A percentile compares a stretch with the other conserved stretches of the same genome.
Conservation (phyloP, 2,888 invertebrate species). For the Geotrupes spiniger region DNA sequence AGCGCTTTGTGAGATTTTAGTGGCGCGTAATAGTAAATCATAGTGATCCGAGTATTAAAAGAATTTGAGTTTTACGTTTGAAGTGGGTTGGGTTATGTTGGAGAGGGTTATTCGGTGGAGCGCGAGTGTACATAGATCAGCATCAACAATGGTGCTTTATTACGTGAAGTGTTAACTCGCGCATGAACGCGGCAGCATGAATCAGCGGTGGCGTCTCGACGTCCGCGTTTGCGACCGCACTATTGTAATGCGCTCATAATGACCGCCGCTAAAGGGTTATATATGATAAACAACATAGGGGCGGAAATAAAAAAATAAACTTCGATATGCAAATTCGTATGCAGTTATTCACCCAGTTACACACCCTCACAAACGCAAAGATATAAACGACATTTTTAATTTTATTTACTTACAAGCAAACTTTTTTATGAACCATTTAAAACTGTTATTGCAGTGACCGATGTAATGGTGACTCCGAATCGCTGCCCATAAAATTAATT, state of each 20-base stretch:
- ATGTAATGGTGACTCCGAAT: slow-evolving; percentile 33
- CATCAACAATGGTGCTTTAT: slow-evolving; percentile 23
- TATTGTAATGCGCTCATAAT: slow-evolving; percentile 40
- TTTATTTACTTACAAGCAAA: slow-evolving; percentile 32
- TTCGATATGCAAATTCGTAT: slow-evolving; percentile 49
- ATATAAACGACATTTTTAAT: slow-evolving; percentile 34
- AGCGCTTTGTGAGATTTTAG: too few relatives aligned
- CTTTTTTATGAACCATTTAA: slow-evolving; percentile 42
- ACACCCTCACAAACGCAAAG: slow-evolving; percentile 36
- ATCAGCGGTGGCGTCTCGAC: slow-evolving; percentile 32
- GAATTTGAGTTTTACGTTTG: too few relatives aligned
- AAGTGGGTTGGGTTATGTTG: not conserved
- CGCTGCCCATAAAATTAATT: slow-evolving; percentile 46
- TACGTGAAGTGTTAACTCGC: slow-evolving; percentile 26
- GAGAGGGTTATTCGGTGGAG: slow-evolving; percentile 5
- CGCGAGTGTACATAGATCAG: slow-evolving; percentile 9
- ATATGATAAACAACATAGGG: slow-evolving; percentile 47
- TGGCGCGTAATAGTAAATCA: too few relatives aligned
- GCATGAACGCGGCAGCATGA: slow-evolving; percentile 31
- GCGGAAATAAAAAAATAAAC: slow-evolving; percentile 48
- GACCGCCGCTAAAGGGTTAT: slow-evolving; percentile 46
- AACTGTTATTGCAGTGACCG: slow-evolving; percentile 37
- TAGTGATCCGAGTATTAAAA: too few relatives aligned
- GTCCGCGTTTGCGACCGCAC: slow-evolving; percentile 27
- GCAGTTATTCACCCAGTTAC: slow-evolving; percentile 49